A percentile compares a stretch with the other conserved stretches of the same genome.
phyloP scores from a whole-genome alignment of 2,888 invertebrate genomes.

The Diplazon laetatorius region DNA sequence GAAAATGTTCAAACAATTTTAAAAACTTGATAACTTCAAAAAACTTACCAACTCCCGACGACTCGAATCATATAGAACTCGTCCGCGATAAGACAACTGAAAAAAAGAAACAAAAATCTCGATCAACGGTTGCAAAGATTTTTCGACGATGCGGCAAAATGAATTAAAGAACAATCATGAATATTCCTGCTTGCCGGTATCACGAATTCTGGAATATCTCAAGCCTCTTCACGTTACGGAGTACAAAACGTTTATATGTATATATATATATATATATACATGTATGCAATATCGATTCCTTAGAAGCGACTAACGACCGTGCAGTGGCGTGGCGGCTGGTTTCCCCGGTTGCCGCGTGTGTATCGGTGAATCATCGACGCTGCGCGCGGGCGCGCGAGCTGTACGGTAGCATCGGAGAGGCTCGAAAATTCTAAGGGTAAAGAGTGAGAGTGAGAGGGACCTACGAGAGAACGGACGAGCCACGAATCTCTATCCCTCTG shows the following conservation, averaged over 20 bases:
- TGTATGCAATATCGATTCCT: constrained; percentile 59
- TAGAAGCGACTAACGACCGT: constrained; percentile 62
- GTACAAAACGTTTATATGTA: background rate
- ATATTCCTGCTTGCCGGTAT: constrained; percentile 50
- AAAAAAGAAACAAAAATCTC: no score
- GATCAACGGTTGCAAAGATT: background rate
- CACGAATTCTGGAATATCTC: constrained; percentile 50
- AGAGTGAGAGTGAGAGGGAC: constrained; percentile 36
- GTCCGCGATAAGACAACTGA: no score
- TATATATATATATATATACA: no score
- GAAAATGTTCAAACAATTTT: no score
- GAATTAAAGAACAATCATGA: constrained; percentile 54
- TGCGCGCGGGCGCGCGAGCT: constrained; percentile 55
- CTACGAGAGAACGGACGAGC: constrained; percentile 22
- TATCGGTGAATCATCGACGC: constrained; percentile 66
- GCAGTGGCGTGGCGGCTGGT: constrained; percentile 41
- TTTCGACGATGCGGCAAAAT: background rate
- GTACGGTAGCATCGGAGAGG: constrained; percentile 52
- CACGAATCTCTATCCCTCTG: constrained; percentile 51
- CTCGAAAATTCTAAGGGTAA: constrained; percentile 1
- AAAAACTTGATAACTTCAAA: no score
- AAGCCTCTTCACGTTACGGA: background rate
- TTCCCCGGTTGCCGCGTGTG: constrained; percentile 49
- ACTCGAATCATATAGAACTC: no score
- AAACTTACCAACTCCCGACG: no score